Percentiles rank a stretch among this genome's conserved stretches.
Evolutionary conservation across 1,140 invertebrate genomes (phyloP).

Genomic region (Drosophila repletoides): DNA sequence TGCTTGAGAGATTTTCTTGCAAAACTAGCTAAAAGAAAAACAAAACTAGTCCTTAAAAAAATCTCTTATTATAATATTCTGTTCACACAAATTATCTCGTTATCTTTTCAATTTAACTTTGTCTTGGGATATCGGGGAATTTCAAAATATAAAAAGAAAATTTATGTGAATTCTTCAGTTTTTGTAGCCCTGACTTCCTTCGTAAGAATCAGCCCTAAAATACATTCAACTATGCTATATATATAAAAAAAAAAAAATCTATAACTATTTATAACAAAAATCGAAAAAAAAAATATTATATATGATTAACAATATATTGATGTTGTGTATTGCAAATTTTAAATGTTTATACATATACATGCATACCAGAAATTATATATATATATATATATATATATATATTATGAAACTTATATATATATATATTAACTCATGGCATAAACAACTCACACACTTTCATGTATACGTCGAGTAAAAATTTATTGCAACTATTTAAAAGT

Average conservation of each 20-base stretch:
- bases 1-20: conserved; percentile 59
- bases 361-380: conserved; percentile 51
- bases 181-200: not conserved
- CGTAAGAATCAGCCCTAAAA: conserved; percentile 1
- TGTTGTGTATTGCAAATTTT: conserved; percentile 79
- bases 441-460: conserved; percentile 57
- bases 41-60: conserved; percentile 8
- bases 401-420: conserved; percentile 35
- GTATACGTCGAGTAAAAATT: conserved; percentile 74
- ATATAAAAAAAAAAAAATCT: conserved; percentile 54
- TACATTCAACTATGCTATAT: conserved; percentile 54
- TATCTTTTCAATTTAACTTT: not conserved
- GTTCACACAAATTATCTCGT: not conserved
- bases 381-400: no score
- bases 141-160: no score
- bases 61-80: conserved; percentile 5
- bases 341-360: conserved; percentile 73
- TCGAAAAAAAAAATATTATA: conserved; percentile 56
- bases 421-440: conserved; percentile 56
- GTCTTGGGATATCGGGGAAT: no score
- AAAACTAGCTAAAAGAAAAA: conserved; percentile 32
- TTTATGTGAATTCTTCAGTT: conserved; percentile 10
- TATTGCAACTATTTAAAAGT: conserved; percentile 59
- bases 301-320: conserved; percentile 78
- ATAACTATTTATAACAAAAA: conserved; percentile 52